Conservation (phyloP, 1,140 invertebrate species). For the Drosophila asahinai region DNA sequence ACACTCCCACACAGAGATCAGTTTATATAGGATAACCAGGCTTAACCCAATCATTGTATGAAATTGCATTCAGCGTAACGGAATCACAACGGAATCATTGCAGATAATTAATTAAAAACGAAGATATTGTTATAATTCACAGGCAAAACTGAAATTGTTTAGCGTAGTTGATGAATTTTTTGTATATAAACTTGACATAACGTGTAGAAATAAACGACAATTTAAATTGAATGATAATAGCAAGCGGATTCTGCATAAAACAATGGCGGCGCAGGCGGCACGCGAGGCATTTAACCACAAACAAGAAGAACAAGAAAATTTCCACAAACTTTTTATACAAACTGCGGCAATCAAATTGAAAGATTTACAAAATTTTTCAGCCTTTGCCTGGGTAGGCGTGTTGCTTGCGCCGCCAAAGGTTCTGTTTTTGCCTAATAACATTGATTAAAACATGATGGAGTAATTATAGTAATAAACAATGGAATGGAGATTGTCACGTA, state of each 20-base stretch:
- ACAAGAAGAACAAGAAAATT: slow-evolving; percentile 31
- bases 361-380: slow-evolving; percentile 79
- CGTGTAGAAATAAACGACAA: slow-evolving; percentile 70
- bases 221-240: slow-evolving; percentile 67
- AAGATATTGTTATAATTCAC: slow-evolving; percentile 76
- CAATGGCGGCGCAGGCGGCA: slow-evolving; percentile 40
- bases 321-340: slow-evolving; percentile 64
- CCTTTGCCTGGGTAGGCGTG: slow-evolving; percentile 59
- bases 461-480: slow-evolving; percentile 64
- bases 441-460: slow-evolving; percentile 29
- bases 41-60: slow-evolving; percentile 74
- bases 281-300: slow-evolving; percentile 43
- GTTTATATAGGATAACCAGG: slow-evolving; percentile 46
- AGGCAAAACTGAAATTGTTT: slow-evolving; percentile 79
- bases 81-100: slow-evolving; percentile 68
- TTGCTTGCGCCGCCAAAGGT: slow-evolving; percentile 24
- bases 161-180: slow-evolving; percentile 80
- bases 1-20: slow-evolving; percentile 32
- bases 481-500: slow-evolving; percentile 50
- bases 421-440: slow-evolving; percentile 23
- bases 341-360: slow-evolving; percentile 76
- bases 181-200: slow-evolving; percentile 81
- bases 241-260: slow-evolving; percentile 42
- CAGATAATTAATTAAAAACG: slow-evolving; percentile 59
- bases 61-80: slow-evolving; percentile 76